These are phyloP conservation scores for Meriones unguiculatus DNA, from an alignment of 2,113 vertebrate genomes.

Conservation along the genomic window DNA sequence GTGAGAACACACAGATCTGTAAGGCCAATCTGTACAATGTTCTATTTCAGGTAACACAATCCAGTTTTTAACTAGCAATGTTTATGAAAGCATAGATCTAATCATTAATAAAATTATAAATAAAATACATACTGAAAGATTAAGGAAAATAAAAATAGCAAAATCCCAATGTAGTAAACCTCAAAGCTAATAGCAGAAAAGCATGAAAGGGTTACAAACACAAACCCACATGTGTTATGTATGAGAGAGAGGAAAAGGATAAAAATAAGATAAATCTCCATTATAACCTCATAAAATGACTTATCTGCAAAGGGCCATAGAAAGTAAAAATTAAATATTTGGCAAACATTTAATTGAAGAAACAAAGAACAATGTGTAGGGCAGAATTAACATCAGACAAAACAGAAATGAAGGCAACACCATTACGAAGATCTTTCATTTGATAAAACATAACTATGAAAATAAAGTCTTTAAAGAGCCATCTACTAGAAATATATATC, in stretches of 20 bases:
- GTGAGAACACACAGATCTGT: background rate
- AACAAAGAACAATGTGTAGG: background rate
- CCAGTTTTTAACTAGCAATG: background rate
- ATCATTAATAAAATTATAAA: conserved; percentile 26
- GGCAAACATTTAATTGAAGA: background rate
- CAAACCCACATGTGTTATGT: background rate
- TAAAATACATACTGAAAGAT: background rate
- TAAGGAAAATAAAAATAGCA: background rate
- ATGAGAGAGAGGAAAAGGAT: background rate
- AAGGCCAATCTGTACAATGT: background rate
- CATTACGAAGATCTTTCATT: background rate
- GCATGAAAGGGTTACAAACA: conserved; percentile 27
- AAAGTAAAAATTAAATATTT: background rate
- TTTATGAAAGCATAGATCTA: conserved; percentile 44
- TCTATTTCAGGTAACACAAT: conserved; percentile 25
- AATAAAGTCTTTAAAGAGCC: conserved; percentile 26
- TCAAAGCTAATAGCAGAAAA: background rate
- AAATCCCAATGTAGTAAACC: background rate
- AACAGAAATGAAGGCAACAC: conserved; percentile 18
- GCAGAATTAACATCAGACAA: background rate
- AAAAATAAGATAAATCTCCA: conserved; percentile 8
- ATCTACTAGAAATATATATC: background rate
- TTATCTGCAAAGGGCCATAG: background rate
- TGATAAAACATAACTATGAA: conserved; percentile 47
- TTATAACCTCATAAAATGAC: background rate